phyloP scores from a whole-genome alignment of 1,140 invertebrate species.

The Asobara japonica region DNA sequence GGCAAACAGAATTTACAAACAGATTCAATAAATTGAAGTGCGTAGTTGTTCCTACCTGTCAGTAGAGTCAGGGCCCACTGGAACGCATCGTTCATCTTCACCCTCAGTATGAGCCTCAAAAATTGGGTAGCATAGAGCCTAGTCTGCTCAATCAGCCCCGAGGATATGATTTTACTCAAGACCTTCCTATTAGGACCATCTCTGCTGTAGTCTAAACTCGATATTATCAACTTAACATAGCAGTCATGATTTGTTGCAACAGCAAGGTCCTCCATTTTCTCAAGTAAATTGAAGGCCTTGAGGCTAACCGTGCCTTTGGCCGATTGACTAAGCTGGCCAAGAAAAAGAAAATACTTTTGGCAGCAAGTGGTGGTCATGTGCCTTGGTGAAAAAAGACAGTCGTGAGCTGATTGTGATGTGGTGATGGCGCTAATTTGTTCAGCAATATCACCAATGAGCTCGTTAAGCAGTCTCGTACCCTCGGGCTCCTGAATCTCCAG shows the following conservation, averaged over 20 bases:
- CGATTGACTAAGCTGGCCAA: slow-evolving; percentile 86
- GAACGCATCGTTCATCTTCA: slow-evolving; percentile 67
- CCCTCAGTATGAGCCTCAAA: slow-evolving; percentile 84
- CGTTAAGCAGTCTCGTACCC: slow-evolving; percentile 74
- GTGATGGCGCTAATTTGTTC: slow-evolving; percentile 79
- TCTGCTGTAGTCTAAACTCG: slow-evolving; percentile 87
- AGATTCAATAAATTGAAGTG: no score
- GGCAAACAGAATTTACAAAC: no score
- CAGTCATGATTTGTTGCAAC: slow-evolving; percentile 87
- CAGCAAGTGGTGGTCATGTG: slow-evolving; percentile 88
- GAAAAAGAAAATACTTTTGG: slow-evolving; percentile 93
- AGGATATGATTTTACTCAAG: slow-evolving; percentile 72
- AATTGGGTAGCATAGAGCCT: slow-evolving; percentile 91
- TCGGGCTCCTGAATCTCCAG: slow-evolving; percentile 68
- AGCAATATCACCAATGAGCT: slow-evolving; percentile 84
- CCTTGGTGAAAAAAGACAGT: slow-evolving; percentile 88
- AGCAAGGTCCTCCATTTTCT: slow-evolving; percentile 83
- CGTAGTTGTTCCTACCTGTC: no score
- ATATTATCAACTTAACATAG: slow-evolving; percentile 92
- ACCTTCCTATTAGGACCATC: slow-evolving; percentile 64
- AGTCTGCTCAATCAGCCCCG: slow-evolving; percentile 77
- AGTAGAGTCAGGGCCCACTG: slow-evolving; percentile 86
- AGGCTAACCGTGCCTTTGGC: slow-evolving; percentile 78
- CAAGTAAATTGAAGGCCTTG: slow-evolving; percentile 81
- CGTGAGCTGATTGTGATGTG: slow-evolving; percentile 79